Evolutionary conservation across 1,140 invertebrate genomes (phyloP), one percentile per base, ranked within the genome.

Genomic region (Arion vulgaris): DNA sequence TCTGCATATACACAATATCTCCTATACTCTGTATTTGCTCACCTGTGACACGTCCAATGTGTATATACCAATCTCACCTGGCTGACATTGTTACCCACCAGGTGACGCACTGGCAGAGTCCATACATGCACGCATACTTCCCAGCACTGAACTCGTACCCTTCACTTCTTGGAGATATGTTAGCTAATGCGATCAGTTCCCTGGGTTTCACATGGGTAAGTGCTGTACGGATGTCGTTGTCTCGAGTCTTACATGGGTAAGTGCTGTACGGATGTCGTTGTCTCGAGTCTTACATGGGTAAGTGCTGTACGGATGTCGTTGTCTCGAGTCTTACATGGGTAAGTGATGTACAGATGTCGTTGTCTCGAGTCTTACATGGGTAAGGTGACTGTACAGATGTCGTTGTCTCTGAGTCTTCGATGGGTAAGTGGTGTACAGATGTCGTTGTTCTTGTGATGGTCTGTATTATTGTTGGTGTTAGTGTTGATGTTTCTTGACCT

Each of bases 61-160:
- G n/a, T n/a, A n/a, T n/a, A n/a, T n/a, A n/a, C n/a, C n/a, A n/a
- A n/a, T n/a, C n/a, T n/a, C n/a, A n/a, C n/a, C n/a, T n/a, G n/a
- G n/a, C n/a, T n/a, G n/a, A n/a, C n/a, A n/a, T n/a, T n/a, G n/a
- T 45, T 7, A 45, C 41, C 41, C 15, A 17, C 2, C 84, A 95
- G 94, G 92, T 95, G 0, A 98, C 97, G 7, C 98, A 99, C 90
- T 99, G 98, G 98, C 97, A 98, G 91, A 93, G 92, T 86, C 93
- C 93, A 4, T 89, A 93, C 81, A 93, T 94, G 93, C 93, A 93
- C 86, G 93, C 92, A 19, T 93, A 93, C 83, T 94, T 94, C 88
- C 93, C 93, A 0, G 93, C 93, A 23, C 86, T 93, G n/a, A 93
- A 92, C 76, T 92, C 91, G 2, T 93, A 90, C 75, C 93, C 93